Base-by-base conservation (phyloP, 2,797 vertebrate genomes). In the Gambelia wislizenii region DNA sequence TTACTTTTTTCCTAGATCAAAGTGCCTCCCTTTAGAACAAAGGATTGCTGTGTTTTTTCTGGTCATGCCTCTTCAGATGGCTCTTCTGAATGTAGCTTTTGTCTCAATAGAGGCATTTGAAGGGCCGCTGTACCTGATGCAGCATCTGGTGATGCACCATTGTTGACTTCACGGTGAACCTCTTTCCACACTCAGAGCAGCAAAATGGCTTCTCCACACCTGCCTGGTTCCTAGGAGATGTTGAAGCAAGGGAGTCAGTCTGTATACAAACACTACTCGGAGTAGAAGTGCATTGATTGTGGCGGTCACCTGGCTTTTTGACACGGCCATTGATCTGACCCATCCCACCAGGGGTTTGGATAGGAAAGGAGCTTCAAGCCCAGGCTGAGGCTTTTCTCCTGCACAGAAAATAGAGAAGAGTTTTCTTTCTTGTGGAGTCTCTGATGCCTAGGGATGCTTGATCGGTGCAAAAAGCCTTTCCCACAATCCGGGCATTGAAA, bases 401-500 rank as follows among this genome's bases (percentile, higher is more conserved):
- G 90, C 54, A 1, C 52, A 1, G 59, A 44, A 74, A 54, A 25
- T 2, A 30, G 13, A 25, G 47, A 56, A 7, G 36, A 2, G 4
- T 67, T 77, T 18, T 61, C 64, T 52, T 1, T 84, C 59, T 1
- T 2, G n/a, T 83, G 87, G 14, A 54, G 44, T 27, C 39, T 87
- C 52, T 27, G 81, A 16, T 92, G 91, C n/a, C 82, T 75, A 10
- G 39, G 47, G 83, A 92, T 87, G 25, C 89, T 75, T 3, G 87
- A 87, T 18, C 39, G 89, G 42, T 78, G 76, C 20, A 52, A 12
- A 42, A 92, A 95, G 42, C 85, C 75, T 27, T 70, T 88, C 33
- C 92, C 90, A 16, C 94, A 95, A 1, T 91, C 81, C 0, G 74
- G 87, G 56, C 93, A 95, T 13, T 89, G 77, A 61, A 79, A 91